These are phyloP conservation scores for Hippoglossus stenolepis DNA, from an alignment of 2,113 vertebrate genomes.

Conservation along the genomic window DNA sequence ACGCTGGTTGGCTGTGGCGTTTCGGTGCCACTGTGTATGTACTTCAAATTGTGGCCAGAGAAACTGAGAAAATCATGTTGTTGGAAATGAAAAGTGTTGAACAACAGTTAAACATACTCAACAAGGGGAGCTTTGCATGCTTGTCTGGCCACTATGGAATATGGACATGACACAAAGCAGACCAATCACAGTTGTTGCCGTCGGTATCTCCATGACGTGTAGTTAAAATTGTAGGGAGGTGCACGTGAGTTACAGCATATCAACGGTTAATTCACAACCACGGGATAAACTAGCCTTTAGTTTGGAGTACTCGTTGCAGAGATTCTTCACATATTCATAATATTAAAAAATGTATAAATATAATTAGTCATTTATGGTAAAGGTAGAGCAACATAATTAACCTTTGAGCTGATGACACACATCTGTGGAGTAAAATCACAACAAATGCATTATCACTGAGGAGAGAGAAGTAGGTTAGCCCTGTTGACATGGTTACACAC, in stretches of 20 bases:
- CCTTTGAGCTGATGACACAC: background rate
- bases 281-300: no score
- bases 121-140: no score
- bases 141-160: no score
- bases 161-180: background rate
- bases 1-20: background rate
- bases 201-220: no score
- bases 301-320: background rate
- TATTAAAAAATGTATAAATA: background rate
- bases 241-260: no score
- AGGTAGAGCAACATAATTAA: background rate
- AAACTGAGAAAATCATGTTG: background rate
- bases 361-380: background rate
- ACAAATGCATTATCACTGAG: constrained; percentile 37
- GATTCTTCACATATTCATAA: background rate
- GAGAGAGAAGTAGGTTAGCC: constrained; percentile 42
- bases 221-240: no score
- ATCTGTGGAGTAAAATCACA: constrained; percentile 41
- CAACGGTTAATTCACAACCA: background rate
- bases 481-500: constrained; percentile 66
- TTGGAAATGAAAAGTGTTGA: background rate
- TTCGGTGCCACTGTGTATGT: background rate
- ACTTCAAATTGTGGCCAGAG: background rate
- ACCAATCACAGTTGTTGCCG: background rate
- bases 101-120: no score